Base-by-base conservation (phyloP, 1,140 invertebrate genomes). In the Bombus waltoni region DNA sequence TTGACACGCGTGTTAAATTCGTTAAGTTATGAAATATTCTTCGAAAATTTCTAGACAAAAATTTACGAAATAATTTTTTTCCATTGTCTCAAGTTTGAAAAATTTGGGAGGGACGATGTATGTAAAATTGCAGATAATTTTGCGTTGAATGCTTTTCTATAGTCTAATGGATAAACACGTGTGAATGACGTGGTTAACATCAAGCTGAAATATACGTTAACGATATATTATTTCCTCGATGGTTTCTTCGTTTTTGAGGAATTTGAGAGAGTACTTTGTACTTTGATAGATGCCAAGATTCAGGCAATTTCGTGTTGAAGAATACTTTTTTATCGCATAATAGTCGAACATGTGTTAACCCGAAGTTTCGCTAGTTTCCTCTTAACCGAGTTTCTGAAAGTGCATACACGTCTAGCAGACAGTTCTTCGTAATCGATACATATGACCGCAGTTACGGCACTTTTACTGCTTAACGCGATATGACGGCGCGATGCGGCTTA, bases 311-410 rank as follows among this genome's bases (percentile, higher is more conserved):
- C 35, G 10, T 13, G 1, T 40, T 22, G 47, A 22, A 22, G 47
- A 53, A 40, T 4, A 35, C 1, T 68, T 35, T 25, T 73, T 73
- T 32, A 18, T 47, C 15, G 15, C 10, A 25, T 28, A 38, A 13
- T 38, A 35, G 9, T 4, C 10, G 32, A 15, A 22, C 18, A 8
- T 22, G 22, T 15, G 53, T 70, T 28, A 25, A 10, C 28, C 9
- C 15, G 5, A 5, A 65, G 32, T 44, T 68, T n/a, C 25, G 25
- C 59, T 40, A n/a, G 32, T 75, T 66, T 66, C 47, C 42, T 38
- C 15, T 22, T 76, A 35, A 76, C 59, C 59, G 72, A 66, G 44
- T 66, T 68, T 70, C n/a, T 0, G 22, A 77, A 83, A 83, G 44
- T 74, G 44, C 73, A 83, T 75, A 75, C 0, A 25, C n/a, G 47